These are phyloP conservation scores for Heliconius himera DNA, from an alignment of 1,140 invertebrate genomes.

Conservation along the genomic window DNA sequence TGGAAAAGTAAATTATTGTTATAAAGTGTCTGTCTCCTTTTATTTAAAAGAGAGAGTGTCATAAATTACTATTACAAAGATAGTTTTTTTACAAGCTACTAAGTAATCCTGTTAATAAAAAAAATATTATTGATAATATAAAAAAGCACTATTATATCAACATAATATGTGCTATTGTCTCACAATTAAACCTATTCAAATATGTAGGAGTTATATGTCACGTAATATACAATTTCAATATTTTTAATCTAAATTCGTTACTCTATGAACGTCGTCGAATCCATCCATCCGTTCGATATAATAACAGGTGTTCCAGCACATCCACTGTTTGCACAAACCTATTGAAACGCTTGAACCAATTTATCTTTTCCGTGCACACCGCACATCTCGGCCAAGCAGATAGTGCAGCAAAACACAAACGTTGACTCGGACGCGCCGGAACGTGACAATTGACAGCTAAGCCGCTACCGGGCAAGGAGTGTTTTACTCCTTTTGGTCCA, in stretches of 20 bases:
- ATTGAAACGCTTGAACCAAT: constrained; percentile 31
- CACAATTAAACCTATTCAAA: background rate
- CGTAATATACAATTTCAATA: background rate
- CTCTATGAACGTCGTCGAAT: background rate
- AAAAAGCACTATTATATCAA: background rate
- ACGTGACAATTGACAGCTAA: constrained; percentile 80
- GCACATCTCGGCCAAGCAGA: constrained; percentile 56
- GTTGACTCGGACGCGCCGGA: constrained; percentile 53
- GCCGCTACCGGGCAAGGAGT: constrained; percentile 63
- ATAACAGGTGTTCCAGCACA: constrained; percentile 8
- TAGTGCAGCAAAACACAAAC: constrained; percentile 74
- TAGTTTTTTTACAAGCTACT: no score
- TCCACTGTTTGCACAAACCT: background rate
- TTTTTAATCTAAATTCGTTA: background rate
- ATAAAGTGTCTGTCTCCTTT: no score
- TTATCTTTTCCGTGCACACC: constrained; percentile 43
- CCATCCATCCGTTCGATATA: background rate
- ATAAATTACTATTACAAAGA: no score
- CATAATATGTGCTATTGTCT: background rate
- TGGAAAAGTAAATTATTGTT: no score
- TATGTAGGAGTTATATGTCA: background rate
- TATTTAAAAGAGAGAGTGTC: no score
- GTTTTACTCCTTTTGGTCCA: constrained; percentile 75
- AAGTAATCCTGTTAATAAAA: background rate
- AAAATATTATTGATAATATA: background rate